Conservation (phyloP, 2,113 vertebrate genomes). For the Pelobates fuscus region DNA sequence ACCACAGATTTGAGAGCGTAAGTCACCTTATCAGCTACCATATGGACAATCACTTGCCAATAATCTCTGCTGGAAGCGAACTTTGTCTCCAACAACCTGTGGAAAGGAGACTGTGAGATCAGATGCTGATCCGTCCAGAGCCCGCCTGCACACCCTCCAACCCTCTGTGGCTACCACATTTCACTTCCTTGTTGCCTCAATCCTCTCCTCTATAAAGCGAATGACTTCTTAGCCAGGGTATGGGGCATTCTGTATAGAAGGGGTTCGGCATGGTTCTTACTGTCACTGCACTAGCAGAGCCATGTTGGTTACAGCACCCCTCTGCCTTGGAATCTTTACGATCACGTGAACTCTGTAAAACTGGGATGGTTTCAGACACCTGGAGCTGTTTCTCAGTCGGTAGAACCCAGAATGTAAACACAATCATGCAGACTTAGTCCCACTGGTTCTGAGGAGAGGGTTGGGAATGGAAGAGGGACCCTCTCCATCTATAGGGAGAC, state of each 20-base stretch:
- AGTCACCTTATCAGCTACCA: constrained; percentile 98
- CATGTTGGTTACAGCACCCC: neutral
- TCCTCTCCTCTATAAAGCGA: neutral
- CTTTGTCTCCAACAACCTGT: constrained; percentile 95
- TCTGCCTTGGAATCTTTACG: too few species aligned
- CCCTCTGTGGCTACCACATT: neutral
- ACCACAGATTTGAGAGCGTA: constrained; percentile 94
- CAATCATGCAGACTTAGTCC: too few species aligned
- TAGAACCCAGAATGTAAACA: neutral
- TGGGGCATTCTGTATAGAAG: neutral
- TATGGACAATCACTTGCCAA: constrained; percentile 97
- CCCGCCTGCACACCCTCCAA: too few species aligned
- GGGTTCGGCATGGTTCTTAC: too few species aligned
- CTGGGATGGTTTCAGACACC: neutral
- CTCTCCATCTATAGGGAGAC: neutral
- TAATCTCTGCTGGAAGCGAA: constrained; percentile 95
- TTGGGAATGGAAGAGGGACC: neutral
- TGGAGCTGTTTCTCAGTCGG: neutral
- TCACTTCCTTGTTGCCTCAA: neutral
- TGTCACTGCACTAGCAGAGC: neutral
- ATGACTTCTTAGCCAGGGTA: neutral
- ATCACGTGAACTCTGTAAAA: too few species aligned
- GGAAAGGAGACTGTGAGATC: constrained; percentile 80
- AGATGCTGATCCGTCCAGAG: fast-evolving
- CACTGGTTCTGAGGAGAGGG: too few species aligned